Percentiles rank a stretch among this genome's conserved stretches.
Evolutionary conservation across 2,888 invertebrate genomes (phyloP).

Genomic region (Itoplectis maculator): DNA sequence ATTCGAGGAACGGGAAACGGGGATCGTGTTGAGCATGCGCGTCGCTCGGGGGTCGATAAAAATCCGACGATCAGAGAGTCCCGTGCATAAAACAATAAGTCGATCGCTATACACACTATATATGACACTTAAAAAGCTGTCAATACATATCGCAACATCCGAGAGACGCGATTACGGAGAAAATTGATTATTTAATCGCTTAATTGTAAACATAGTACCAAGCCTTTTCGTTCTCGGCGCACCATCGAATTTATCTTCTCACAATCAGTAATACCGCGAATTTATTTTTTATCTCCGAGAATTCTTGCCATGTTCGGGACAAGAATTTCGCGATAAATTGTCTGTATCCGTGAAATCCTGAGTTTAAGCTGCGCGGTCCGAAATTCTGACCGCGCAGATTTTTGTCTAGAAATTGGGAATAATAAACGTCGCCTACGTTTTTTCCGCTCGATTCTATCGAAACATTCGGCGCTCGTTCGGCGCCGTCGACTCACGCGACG

Average conservation of each 20-base stretch:
- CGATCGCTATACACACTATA: slow-evolving; percentile 42
- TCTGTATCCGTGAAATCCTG: slow-evolving; percentile 29
- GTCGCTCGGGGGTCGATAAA: slow-evolving; percentile 27
- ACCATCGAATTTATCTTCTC: slow-evolving; percentile 28
- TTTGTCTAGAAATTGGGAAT: slow-evolving; percentile 31
- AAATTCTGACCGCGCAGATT: slow-evolving; percentile 16
- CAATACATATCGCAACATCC: slow-evolving; percentile 27
- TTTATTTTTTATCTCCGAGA: slow-evolving; percentile 13
- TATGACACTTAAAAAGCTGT: slow-evolving; percentile 34
- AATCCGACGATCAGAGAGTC: slow-evolving; percentile 43
- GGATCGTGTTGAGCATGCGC: neutral
- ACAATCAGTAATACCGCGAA: neutral
- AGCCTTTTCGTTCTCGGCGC: slow-evolving; percentile 24
- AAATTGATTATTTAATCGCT: slow-evolving; percentile 28
- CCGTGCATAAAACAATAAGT: slow-evolving; percentile 55
- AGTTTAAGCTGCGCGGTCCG: slow-evolving; percentile 18
- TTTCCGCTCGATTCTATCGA: slow-evolving; percentile 11
- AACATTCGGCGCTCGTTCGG: neutral
- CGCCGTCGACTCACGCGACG: slow-evolving; percentile 31
- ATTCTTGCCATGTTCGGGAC: neutral
- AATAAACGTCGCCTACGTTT: slow-evolving; percentile 21
- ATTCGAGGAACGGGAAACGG: neutral
- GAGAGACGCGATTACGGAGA: slow-evolving; percentile 27
- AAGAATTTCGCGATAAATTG: slow-evolving; percentile 31
- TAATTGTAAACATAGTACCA: slow-evolving; percentile 38